Base-by-base conservation (phyloP, 2,888 invertebrate species). In the Eledona agricola region DNA sequence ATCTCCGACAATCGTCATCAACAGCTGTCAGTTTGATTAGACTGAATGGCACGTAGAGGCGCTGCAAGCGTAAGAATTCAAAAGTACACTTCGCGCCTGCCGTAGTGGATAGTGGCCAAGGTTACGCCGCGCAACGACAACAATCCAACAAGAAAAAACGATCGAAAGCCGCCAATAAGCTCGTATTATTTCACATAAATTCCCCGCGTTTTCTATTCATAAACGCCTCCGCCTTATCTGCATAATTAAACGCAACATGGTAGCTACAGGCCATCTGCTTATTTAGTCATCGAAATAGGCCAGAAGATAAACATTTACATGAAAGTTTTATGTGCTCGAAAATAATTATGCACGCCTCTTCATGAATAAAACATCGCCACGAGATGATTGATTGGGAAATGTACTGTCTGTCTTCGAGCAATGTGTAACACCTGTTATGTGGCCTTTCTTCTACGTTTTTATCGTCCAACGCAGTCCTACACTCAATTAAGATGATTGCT, bases 331-430 rank as follows among this genome's bases (percentile, higher is more conserved):
- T 42, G 28, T 13, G 42, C 31, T 42, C 22, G 22, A 26, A 42
- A 42, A 42, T 42, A 42, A 42, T 42, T 42, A 42, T 42, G 42
- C 15, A 42, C 42, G 42, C 42, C 42, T 42, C 28, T 26, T 20
- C 29, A 42, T 42, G 42, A 42, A 31, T 42, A 31, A 42, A 31
- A 42, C 42, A 42, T 42, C n/a, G n/a, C n/a, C 15, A 42, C 11
- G 40, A 40, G 19, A 29, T 42, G 31, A 42, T 42, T 31, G 31
- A 42, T 42, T 31, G 13, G 22, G 11, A 29, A 20, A 29, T 20
- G 22, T 7, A 31, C 15, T 31, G 9, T 3, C 4, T 19, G 17
- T 13, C 9, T 12, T 29, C 3, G 4, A 42, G 25, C 19, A 9
- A 37, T 23, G 42, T 17, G 31, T 40, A 28, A 25, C 40, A 40